Percentiles rank a stretch among this genome's conserved stretches.
Evolutionary conservation across 2,113 vertebrate species (phyloP).

Genomic region (Hydrochoerus hydrochaeris): DNA sequence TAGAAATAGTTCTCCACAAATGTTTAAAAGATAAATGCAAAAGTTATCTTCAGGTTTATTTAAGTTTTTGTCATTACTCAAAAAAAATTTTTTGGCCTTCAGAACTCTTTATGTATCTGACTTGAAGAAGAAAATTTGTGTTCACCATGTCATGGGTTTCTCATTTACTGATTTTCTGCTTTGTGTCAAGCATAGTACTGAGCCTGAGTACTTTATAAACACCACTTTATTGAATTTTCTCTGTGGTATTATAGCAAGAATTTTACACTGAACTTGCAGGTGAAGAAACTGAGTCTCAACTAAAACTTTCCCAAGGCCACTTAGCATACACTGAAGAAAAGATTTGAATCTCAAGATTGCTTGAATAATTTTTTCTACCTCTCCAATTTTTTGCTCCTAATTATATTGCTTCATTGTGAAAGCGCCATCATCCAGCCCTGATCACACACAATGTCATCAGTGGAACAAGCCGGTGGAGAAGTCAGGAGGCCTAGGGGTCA

Average conservation of each 20-base stretch:
- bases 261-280: neutral
- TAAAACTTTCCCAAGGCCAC: neutral
- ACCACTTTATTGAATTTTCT: neutral
- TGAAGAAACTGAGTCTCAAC: neutral
- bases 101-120: neutral
- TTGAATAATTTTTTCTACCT: neutral
- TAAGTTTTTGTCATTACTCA: neutral
- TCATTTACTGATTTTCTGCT: neutral
- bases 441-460: neutral
- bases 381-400: neutral
- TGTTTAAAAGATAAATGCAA: neutral
- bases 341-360: neutral
- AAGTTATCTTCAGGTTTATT: neutral
- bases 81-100: neutral
- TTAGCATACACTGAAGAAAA: neutral
- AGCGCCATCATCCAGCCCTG: neutral
- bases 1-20: constrained; percentile 9
- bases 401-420: neutral
- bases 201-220: neutral
- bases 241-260: neutral
- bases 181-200: neutral
- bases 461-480: neutral
- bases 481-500: neutral
- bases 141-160: neutral
- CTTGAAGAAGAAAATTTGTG: neutral